Percentiles rank a stretch among this genome's conserved stretches.
Conservation (phyloP, 2,888 invertebrate genomes). For the Poecilobothrus nobilitatus region DNA sequence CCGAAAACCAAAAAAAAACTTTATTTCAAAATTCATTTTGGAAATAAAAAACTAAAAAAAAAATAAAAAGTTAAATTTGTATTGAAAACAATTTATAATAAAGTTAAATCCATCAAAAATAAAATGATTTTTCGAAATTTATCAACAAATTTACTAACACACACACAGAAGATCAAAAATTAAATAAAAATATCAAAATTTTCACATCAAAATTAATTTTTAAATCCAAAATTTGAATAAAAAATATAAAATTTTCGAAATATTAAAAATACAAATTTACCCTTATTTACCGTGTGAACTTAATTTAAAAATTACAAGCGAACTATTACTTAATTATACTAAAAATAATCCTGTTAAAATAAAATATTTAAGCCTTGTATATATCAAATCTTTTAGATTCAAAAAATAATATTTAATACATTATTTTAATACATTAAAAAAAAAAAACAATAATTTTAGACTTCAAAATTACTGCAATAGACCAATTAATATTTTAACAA, state of each 20-base stretch:
- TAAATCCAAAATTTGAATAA: too few relatives aligned
- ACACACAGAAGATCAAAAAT: not conserved
- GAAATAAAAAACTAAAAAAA: too few relatives aligned
- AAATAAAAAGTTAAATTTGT: too few relatives aligned
- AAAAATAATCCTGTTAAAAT: too few relatives aligned
- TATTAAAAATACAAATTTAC: not conserved
- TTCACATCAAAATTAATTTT: not conserved
- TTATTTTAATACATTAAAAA: too few relatives aligned
- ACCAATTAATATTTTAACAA: too few relatives aligned
- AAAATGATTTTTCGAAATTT: not conserved
- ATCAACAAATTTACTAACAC: too few relatives aligned
- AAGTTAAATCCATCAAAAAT: not conserved
- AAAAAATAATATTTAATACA: too few relatives aligned
- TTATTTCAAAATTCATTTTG: not conserved
- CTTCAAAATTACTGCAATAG: too few relatives aligned
- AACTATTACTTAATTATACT: not conserved
- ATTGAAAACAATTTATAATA: not conserved
- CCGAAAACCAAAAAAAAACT: not conserved
- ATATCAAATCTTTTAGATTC: too few relatives aligned
- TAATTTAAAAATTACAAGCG: not conserved
- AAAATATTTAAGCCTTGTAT: too few relatives aligned
- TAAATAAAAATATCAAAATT: not conserved
- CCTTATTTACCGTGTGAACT: slow-evolving; percentile 2
- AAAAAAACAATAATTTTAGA: too few relatives aligned
- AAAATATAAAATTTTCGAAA: not conserved